Evolutionary conservation across 2,113 vertebrate species (phyloP), one percentile per base, ranked within the genome.

Genomic region (Hyperoodon ampullatus): DNA sequence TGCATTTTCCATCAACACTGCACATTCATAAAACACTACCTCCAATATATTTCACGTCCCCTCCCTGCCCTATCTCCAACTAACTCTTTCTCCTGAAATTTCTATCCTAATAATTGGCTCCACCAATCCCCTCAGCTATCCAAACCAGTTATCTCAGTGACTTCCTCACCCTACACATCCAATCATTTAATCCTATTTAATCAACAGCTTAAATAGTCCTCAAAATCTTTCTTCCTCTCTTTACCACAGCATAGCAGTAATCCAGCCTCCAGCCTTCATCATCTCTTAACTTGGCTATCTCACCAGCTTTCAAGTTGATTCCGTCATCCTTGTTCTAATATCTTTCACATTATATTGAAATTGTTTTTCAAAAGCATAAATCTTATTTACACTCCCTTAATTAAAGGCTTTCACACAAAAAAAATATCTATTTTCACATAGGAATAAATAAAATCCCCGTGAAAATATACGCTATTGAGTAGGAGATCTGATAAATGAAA

Each of bases 401-500:
- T 53, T 63, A 88, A 75, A 77, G 39, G 3, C 2, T 92, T 88
- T 82, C 39, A 63, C 35, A 91, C 4, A 18, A 88, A 82, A 88
- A 82, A 89, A 63, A n/a, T 80, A 75, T 87, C 66, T 68, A 65
- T 77, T 95, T 90, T 74, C 35, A 66, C 23, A 80, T 30, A 90
- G 28, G 44, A 3, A 84, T 74, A 58, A 28, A 50, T 53, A 88
- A 72, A 97, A 82, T 81, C 18, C 14, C 88, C 12, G 35, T 81
- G 61, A 72, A 97, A 97, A 44, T 83, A 88, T 33, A 78, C 44
- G 2, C 35, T 42, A 30, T 35, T 77, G 14, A 39, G 74, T 2
- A 89, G 14, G 21, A 50, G 1, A 10, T 53, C 12, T 88, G 60
- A 58, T 63, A 74, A 58, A 44, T 42, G 8, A 47, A 61, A 70